A percentile compares a stretch with the other conserved stretches of the same genome.
Conservation (phyloP, 2,113 vertebrate species). For the Otis tarda region DNA sequence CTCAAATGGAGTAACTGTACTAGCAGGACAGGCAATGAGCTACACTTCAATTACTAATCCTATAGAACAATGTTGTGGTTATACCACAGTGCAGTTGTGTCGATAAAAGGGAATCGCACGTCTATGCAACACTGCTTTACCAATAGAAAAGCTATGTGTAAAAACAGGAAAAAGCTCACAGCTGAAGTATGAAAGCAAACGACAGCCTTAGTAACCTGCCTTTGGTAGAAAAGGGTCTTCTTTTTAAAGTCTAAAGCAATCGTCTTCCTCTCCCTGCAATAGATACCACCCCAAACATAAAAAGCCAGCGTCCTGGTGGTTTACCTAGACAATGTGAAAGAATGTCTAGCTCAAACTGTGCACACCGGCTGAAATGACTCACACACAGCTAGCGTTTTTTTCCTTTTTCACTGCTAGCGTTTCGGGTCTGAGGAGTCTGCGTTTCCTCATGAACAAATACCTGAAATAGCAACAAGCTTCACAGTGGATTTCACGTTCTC, state of each 20-base stretch:
- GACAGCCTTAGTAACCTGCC: not conserved
- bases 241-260: not conserved
- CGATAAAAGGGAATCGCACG: not conserved
- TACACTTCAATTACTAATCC: not conserved
- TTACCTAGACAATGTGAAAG: not conserved
- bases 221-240: not conserved
- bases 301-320: not conserved
- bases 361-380: not conserved
- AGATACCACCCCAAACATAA: not conserved
- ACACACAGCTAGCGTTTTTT: too few species aligned
- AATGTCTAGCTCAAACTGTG: not conserved
- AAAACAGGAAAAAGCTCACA: not conserved
- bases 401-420: not conserved
- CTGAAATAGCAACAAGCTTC: not conserved
- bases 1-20: not conserved
- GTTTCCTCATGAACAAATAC: not conserved
- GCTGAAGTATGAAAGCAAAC: not conserved
- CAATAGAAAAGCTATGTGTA: not conserved
- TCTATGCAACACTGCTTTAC: not conserved
- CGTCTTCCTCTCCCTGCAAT: not conserved
- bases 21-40: not conserved
- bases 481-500: not conserved
- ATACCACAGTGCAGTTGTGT: not conserved
- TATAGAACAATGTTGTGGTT: not conserved
- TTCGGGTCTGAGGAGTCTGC: not conserved